Evolutionary conservation across 53 echinoderm and acorn worm species (phyloP), one percentile per base, ranked within the genome.

Genomic region (Echinarachnius parma): DNA sequence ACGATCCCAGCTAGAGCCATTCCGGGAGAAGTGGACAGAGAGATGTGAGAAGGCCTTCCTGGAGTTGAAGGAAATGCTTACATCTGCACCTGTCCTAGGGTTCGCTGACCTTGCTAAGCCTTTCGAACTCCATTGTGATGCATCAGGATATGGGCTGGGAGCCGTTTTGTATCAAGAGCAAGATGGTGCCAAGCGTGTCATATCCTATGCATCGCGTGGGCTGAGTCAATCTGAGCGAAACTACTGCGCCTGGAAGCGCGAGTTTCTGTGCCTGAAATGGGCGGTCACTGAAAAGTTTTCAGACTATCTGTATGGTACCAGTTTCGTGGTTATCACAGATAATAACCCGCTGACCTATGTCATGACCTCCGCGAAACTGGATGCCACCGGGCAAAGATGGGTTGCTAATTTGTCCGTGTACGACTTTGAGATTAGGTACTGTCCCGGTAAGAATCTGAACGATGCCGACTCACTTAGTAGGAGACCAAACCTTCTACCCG

Each of bases 281-380:
- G 83, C 76, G 7, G 77, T 82, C 4, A 82, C 77, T 0, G 59
- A 77, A n/a, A 82, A 65, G 48, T 58, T 82, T 34, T 35, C 58
- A 31, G 80, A 78, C 19, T 78, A 81, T 36, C 30, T 82, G 29
- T 81, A 81, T 21, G 82, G 82, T 13, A 81, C 50, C 20, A 74
- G 44, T 20, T 83, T 83, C 36, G 23, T 66, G 5, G 83, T 83
- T 4, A 48, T 72, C 13, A 81, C 82, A 10, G 82, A 81, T 39
- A 81, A 81, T 31, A 81, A 81, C 64, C 81, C 81, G 16, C 75
- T 75, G 5, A 81, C 81, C 3, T 81, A 75, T 52, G 75, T 81
- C 1, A 59, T 53, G 36, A 82, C 65, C 36, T 34, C 64, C 19
- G 82, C 63, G 3, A 82, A 76, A 62, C 65, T 83, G 27, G 84